Base-by-base conservation (phyloP, 2,888 invertebrate genomes). In the Apoderus coryli region DNA sequence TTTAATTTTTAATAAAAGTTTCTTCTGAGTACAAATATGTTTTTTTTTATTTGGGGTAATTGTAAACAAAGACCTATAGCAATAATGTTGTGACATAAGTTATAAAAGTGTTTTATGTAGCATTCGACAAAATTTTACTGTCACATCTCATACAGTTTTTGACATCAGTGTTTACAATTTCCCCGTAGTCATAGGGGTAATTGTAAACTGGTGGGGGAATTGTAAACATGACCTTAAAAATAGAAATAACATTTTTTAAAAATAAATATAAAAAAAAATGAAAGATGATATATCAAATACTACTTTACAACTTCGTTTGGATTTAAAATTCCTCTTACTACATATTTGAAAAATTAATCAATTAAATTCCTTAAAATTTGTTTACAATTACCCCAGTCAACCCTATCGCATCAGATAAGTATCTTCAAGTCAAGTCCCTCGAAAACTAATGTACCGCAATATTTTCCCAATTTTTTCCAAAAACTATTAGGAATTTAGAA, bases 341-440 rank as follows among this genome's bases (percentile, higher is more conserved):
- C 19, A 7, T 19, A n/a, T 19, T 19, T 19, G n/a, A 7, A n/a
- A n/a, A 19, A 7, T 19, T 19, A 7, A 6, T 7, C 7, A 19
- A 7, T 19, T 19, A 6, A 19, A 19, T 7, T n/a, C 6, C 7
- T 6, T 19, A 19, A 19, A 19, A 19, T 19, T n/a, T 19, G 19
- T 19, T 19, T 19, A 19, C 19, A 19, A 19, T 19, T 19, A 19
- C 19, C 19, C 19, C 19, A 19, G n/a, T n/a, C 19, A n/a, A 19
- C 19, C 19, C 19, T 19, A 19, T n/a, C n/a, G n/a, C n/a, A n/a
- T n/a, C n/a, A n/a, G n/a, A n/a, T n/a, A n/a, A n/a, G n/a, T n/a
- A n/a, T n/a, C n/a, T n/a, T n/a, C n/a, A n/a, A n/a, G n/a, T n/a
- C n/a, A n/a, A n/a, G n/a, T n/a, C n/a, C n/a, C n/a, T n/a, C n/a